phyloP scores from a whole-genome alignment of 2,888 invertebrate genomes.

The Macaria liturata region DNA sequence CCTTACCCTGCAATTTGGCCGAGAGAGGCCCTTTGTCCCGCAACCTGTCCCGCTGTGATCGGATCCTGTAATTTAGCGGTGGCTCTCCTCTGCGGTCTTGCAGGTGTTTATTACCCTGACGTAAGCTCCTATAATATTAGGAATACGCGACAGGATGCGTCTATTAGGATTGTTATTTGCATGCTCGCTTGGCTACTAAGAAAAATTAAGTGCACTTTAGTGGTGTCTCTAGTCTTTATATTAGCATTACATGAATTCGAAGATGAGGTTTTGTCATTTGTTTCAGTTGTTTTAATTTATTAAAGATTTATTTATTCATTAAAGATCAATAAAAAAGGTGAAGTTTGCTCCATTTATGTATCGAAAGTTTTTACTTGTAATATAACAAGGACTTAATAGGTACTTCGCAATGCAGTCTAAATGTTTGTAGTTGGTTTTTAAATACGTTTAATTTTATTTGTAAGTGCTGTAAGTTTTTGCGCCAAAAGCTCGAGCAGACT shows the following conservation, averaged over 20 bases:
- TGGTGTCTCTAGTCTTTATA: slow-evolving; percentile 1
- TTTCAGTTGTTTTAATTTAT: too few relatives aligned
- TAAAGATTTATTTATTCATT: too few relatives aligned
- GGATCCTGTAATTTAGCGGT: slow-evolving; percentile 76
- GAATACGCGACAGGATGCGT: slow-evolving; percentile 46
- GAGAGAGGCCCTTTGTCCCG: slow-evolving; percentile 64
- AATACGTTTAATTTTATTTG: too few relatives aligned
- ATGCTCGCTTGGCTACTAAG: slow-evolving; percentile 25
- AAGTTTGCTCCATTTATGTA: too few relatives aligned
- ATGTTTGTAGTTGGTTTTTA: too few relatives aligned
- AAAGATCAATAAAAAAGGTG: too few relatives aligned
- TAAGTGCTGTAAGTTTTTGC: too few relatives aligned
- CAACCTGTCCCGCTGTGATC: slow-evolving; percentile 59
- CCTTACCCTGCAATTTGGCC: slow-evolving; percentile 78
- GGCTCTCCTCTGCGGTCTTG: slow-evolving; percentile 41
- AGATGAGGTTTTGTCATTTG: too few relatives aligned
- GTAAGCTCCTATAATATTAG: slow-evolving; percentile 47
- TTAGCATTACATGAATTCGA: too few relatives aligned
- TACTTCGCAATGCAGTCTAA: too few relatives aligned
- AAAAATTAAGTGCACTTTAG: slow-evolving; percentile 25
- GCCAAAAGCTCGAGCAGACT: neutral
- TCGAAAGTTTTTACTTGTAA: too few relatives aligned
- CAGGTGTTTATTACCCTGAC: slow-evolving; percentile 66
- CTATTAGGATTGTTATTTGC: slow-evolving; percentile 39
- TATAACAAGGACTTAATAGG: too few relatives aligned